Evolutionary conservation across 2,113 vertebrate species (phyloP).

Genomic region (Okapia johnstoni): DNA sequence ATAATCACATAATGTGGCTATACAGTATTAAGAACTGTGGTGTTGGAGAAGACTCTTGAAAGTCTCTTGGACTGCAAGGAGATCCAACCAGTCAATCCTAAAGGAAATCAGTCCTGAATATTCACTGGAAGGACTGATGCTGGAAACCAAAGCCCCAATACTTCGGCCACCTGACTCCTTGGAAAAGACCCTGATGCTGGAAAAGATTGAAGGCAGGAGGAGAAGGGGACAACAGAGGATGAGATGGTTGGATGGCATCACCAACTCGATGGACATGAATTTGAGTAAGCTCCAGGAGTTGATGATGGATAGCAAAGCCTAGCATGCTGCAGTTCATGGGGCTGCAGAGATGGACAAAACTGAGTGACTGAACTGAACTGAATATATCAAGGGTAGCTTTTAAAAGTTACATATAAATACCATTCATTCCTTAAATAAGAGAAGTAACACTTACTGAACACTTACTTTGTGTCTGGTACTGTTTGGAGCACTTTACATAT

Average conservation of each 20-base stretch:
- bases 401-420: background rate
- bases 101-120: background rate
- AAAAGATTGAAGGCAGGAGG: background rate
- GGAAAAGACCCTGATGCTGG: background rate
- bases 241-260: background rate
- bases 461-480: background rate
- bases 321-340: background rate
- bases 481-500: background rate
- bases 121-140: background rate
- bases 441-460: background rate
- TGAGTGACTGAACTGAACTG: background rate
- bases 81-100: background rate
- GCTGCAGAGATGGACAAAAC: background rate
- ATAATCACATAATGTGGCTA: background rate
- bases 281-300: background rate
- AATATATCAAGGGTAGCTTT: background rate
- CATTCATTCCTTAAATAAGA: background rate
- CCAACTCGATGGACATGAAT: background rate
- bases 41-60: background rate
- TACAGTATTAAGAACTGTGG: background rate
- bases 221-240: background rate
- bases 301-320: background rate
- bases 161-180: background rate
- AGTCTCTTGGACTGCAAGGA: background rate
- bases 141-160: background rate